A percentile compares a stretch with the other conserved stretches of the same genome.
These are phyloP conservation scores for Sphecodes monilicornis DNA, from an alignment of 2,888 invertebrate genomes.

Conservation along the genomic window DNA sequence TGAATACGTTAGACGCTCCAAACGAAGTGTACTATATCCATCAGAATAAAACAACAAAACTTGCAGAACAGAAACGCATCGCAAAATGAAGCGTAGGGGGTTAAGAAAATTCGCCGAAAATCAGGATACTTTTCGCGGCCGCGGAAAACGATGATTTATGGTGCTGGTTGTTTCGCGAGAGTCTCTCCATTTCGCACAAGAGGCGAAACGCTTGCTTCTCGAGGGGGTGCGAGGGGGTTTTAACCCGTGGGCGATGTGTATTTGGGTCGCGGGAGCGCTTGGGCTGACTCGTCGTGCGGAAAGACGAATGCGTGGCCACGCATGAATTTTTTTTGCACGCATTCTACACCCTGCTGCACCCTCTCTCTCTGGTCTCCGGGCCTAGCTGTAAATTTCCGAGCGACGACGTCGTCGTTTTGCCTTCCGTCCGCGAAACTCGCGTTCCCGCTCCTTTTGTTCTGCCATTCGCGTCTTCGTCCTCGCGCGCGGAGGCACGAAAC, in stretches of 20 bases:
- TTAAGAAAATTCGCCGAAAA: slow-evolving; percentile 32
- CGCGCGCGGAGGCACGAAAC: background rate
- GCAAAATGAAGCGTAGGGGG: too few species aligned
- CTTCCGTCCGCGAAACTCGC: slow-evolving; percentile 36
- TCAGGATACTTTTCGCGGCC: slow-evolving; percentile 55
- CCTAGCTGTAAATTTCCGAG: slow-evolving; percentile 60
- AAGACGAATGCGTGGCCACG: slow-evolving; percentile 57
- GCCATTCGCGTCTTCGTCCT: slow-evolving; percentile 19
- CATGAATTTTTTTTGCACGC: slow-evolving; percentile 43
- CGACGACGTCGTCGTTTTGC: slow-evolving; percentile 43
- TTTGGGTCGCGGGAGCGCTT: slow-evolving; percentile 63
- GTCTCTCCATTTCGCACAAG: slow-evolving; percentile 41
- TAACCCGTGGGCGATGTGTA: slow-evolving; percentile 41
- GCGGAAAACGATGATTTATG: slow-evolving; percentile 68
- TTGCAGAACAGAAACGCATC: too few species aligned
- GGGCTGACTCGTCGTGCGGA: slow-evolving; percentile 44
- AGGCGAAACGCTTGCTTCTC: slow-evolving; percentile 39
- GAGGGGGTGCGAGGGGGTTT: slow-evolving; percentile 24
- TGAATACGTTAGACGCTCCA: too few species aligned
- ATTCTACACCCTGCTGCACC: slow-evolving; percentile 13
- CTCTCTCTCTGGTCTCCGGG: slow-evolving; percentile 31
- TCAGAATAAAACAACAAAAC: too few species aligned
- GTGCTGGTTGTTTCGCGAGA: slow-evolving; percentile 43
- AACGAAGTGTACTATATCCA: too few species aligned
- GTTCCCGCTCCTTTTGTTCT: slow-evolving; percentile 48